These are phyloP conservation scores for Cydia splendana DNA, from an alignment of 1,140 invertebrate species.

Conservation along the genomic window DNA sequence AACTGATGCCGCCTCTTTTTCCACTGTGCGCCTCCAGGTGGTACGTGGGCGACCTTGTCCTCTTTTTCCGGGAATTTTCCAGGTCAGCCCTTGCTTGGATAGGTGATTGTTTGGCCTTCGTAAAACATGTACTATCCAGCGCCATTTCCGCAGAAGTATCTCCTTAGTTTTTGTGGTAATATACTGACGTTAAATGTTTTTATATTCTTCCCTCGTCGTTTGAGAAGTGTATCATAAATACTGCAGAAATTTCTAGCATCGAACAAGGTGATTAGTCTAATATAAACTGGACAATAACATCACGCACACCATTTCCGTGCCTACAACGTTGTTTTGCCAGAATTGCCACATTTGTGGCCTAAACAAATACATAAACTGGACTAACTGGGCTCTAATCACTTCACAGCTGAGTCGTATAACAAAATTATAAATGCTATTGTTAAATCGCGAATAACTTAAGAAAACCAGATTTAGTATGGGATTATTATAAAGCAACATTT, in stretches of 20 bases:
- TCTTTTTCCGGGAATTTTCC: too few species aligned
- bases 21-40: too few species aligned
- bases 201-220: too few species aligned
- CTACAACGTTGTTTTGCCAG: neutral
- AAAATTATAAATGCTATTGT: neutral
- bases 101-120: too few species aligned
- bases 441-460: neutral
- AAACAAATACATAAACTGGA: conserved; percentile 15
- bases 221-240: neutral
- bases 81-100: too few species aligned
- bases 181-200: too few species aligned
- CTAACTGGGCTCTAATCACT: neutral
- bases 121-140: too few species aligned
- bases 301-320: neutral
- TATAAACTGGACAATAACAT: neutral
- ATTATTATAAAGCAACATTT: neutral
- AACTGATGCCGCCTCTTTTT: too few species aligned
- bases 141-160: too few species aligned
- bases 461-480: neutral
- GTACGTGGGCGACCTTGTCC: too few species aligned
- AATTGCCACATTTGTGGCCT: conserved; percentile 4
- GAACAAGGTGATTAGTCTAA: neutral
- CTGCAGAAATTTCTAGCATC: conserved; percentile 3
- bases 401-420: neutral
- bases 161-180: too few species aligned